A percentile compares a stretch with the other conserved stretches of the same genome.
These are phyloP conservation scores for Drosophila bocki DNA, from an alignment of 1,140 invertebrate species.

Conservation along the genomic window DNA sequence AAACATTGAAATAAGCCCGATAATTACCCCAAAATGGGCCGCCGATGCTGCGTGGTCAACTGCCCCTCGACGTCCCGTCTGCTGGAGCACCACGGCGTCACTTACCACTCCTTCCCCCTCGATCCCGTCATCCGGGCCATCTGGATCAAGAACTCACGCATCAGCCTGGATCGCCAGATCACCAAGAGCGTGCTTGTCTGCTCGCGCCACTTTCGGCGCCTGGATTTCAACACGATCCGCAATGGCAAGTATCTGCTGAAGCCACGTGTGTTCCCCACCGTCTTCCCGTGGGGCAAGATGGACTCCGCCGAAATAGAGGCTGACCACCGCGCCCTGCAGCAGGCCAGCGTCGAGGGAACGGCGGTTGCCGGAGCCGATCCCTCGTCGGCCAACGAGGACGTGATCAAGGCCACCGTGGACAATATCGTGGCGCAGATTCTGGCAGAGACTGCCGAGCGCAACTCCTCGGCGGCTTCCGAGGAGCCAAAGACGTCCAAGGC, in stretches of 20 bases:
- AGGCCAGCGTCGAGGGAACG: slow-evolving; percentile 49
- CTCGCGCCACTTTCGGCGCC: slow-evolving; percentile 88
- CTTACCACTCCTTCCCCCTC: slow-evolving; percentile 87
- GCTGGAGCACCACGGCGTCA: slow-evolving; percentile 86
- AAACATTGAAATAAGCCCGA: neutral
- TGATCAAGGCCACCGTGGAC: slow-evolving; percentile 73
- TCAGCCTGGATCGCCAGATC: slow-evolving; percentile 85
- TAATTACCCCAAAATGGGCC: slow-evolving; percentile 57
- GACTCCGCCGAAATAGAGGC: slow-evolving; percentile 67
- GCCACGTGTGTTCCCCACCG: slow-evolving; percentile 84
- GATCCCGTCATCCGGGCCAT: slow-evolving; percentile 84
- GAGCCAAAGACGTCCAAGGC: slow-evolving; percentile 36
- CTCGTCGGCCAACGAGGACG: slow-evolving; percentile 55
- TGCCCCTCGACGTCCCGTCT: slow-evolving; percentile 82
- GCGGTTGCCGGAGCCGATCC: slow-evolving; percentile 18
- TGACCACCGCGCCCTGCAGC: slow-evolving; percentile 69
- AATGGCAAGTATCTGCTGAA: slow-evolving; percentile 87
- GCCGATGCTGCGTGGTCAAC: slow-evolving; percentile 82
- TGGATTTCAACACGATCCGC: slow-evolving; percentile 88
- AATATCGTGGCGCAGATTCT: slow-evolving; percentile 71
- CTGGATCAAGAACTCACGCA: slow-evolving; percentile 86
- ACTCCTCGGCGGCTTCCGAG: slow-evolving; percentile 43
- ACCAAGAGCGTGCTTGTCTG: slow-evolving; percentile 87
- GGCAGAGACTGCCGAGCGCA: slow-evolving; percentile 65
- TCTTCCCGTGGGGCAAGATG: slow-evolving; percentile 85